phyloP scores from a whole-genome alignment of 1,140 invertebrate genomes.

The Anoplolepis gracilipes region DNA sequence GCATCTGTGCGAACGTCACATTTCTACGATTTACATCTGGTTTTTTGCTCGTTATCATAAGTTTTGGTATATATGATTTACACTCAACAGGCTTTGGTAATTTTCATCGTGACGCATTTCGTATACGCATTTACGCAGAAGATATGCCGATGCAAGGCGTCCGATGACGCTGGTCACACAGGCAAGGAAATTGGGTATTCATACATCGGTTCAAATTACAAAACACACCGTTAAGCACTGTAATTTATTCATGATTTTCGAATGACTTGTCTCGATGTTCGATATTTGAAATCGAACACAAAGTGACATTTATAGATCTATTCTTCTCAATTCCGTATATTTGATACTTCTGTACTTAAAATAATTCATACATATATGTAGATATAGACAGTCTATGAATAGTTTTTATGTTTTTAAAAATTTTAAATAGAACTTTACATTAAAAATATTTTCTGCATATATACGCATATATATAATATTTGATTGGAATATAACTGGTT shows the following conservation, averaged over 20 bases:
- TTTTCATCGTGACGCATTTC: constrained; percentile 70
- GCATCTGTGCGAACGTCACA: constrained; percentile 1
- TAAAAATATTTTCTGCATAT: no score
- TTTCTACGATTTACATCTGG: constrained; percentile 3
- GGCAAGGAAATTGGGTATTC: background rate
- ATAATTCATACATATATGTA: background rate
- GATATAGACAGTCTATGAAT: background rate
- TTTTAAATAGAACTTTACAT: no score
- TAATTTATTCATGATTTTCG: constrained; percentile 2
- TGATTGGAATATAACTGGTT: no score
- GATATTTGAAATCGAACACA: constrained; percentile 13
- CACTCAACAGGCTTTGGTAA: constrained; percentile 2
- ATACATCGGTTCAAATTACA: background rate
- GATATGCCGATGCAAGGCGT: constrained; percentile 63
- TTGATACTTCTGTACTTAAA: background rate
- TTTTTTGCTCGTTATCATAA: constrained; percentile 29
- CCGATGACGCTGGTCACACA: constrained; percentile 57
- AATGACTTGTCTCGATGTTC: background rate
- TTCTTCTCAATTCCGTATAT: background rate
- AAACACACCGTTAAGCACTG: constrained; percentile 19
- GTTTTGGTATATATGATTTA: constrained; percentile 29
- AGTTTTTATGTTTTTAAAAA: background rate
- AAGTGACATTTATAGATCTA: constrained; percentile 1
- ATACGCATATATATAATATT: no score
- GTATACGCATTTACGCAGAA: constrained; percentile 64